These are phyloP conservation scores for Embidobia sp. DNA, from an alignment of 2,888 invertebrate species.

Conservation along the genomic window DNA sequence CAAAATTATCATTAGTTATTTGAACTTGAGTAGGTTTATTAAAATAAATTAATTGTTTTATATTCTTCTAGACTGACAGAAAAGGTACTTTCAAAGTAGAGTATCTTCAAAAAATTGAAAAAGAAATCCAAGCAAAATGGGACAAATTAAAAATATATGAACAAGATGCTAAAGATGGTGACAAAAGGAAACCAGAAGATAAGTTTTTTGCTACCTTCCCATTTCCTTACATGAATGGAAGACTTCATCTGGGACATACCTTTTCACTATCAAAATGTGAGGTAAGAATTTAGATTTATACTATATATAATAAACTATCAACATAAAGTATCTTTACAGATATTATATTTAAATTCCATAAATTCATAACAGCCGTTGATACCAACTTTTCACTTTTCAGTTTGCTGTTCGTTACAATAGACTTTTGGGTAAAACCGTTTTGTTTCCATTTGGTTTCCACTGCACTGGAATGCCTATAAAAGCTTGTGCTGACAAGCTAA, in stretches of 20 bases:
- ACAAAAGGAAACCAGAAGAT: slow-evolving; percentile 84
- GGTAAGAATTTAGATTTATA: slow-evolving; percentile 82
- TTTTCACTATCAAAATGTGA: slow-evolving; percentile 99
- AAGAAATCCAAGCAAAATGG: slow-evolving; percentile 93
- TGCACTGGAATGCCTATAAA: slow-evolving; percentile 99
- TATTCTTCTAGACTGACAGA: slow-evolving; percentile 83
- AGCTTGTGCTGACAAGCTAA: slow-evolving; percentile 98
- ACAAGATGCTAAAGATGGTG: slow-evolving; percentile 88
- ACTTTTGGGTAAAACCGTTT: slow-evolving; percentile 93
- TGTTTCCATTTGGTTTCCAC: slow-evolving; percentile 99
- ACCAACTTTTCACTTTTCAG: slow-evolving; percentile 79
- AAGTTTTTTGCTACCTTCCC: slow-evolving; percentile 98
- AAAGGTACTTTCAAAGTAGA: slow-evolving; percentile 99
- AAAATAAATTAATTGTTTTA: background rate
- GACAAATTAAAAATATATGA: slow-evolving; percentile 90
- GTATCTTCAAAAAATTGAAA: slow-evolving; percentile 94
- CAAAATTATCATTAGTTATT: no score
- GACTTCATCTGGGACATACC: slow-evolving; percentile 98
- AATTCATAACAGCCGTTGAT: no score
- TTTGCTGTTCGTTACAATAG: slow-evolving; percentile 96
- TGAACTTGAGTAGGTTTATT: no score
- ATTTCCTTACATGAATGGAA: slow-evolving; percentile 99
- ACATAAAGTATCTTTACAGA: no score
- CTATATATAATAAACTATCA: background rate
- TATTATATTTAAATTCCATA: no score